Evolutionary conservation across 1,140 invertebrate genomes (phyloP), one percentile per base, ranked within the genome.

Genomic region (Megathymus violae): DNA sequence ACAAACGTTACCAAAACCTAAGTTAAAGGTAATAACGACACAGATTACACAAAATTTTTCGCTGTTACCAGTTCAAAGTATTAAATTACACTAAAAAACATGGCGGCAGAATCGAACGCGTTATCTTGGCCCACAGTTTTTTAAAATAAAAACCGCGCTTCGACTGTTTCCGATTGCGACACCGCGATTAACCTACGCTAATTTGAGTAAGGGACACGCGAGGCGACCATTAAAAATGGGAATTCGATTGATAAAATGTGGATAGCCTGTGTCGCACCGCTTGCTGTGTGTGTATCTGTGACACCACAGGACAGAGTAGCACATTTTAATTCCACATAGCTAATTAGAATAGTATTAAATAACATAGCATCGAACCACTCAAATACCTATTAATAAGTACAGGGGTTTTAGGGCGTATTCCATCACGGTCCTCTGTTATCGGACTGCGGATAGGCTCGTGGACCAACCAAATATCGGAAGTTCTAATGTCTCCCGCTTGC

Each of bases 131-230:
- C 25, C 11, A 43, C 34, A 27, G 54, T 59, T 59, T 59, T 59
- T 59, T 40, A 47, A 59, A 59, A 59, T 59, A 59, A 59, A 59
- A 59, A 59, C 41, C 54, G 54, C 54, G 54, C 54, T 59, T 59
- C 54, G 54, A 62, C 71, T 67, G 64, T 67, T 63, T 48, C 34
- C 58, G 71, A 75, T 75, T 66, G 64, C 61, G 69, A 71, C 69
- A 71, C 36, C 58, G 47, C 63, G 72, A 75, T 72, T 79, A 69
- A 60, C 46, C 54, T 66, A 65, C 62, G 70, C 73, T 76, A 78
- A 80, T 80, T 76, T 64, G 64, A 73, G 56, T 69, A 69, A 34
- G 52, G 51, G 62, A 64, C 78, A 80, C 75, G 78, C 73, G 68
- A 77, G 36, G 41, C 63, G 68, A 60, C 67, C 72, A 72, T 71